Evolutionary conservation across 2,888 invertebrate species (phyloP), one percentile per base, ranked within the genome.

Genomic region (Protophormia terraenovae): DNA sequence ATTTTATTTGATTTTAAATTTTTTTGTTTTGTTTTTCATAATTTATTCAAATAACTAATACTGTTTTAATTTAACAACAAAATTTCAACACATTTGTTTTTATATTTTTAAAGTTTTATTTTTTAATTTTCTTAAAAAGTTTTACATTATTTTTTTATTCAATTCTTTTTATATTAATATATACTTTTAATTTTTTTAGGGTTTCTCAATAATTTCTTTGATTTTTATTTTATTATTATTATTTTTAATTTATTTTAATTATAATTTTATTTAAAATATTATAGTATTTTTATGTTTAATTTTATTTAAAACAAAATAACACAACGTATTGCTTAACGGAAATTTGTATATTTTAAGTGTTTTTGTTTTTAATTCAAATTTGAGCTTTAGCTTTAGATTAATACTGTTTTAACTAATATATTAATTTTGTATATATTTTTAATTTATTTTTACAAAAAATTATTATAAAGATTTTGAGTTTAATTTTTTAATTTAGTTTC

Each of bases 251-350:
- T n/a, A n/a, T n/a, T n/a, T n/a, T n/a, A n/a, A n/a, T 75, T 29
- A 41, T 29, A 62, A 7, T 38, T 73, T 75, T 55, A 8, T 50
- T 79, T 73, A 62, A 67, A 67, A 72, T 72, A 45, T 53, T 58
- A 19, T 41, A 45, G 45, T 62, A 16, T 38, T 12, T 60, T 79
- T 60, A n/a, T 50, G 27, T 71, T 62, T 38, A 35, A 19, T 24
- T 29, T 24, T 50, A n/a, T 82, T 84, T 77, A 67, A 79, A 79
- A 79, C 72, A 83, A 86, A 86, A 76, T 86, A 86, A 86, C 83
- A 83, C 86, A 83, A 86, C 83, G 64, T 83, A 86, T 86, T 86
- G 86, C 86, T 86, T 83, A 86, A 83, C 76, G 79, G 66, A 86
- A 82, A 79, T 78, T 73, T 73, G 60, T 47, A 45, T 82, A 45